phyloP scores from a whole-genome alignment of 2,888 invertebrate genomes.

The Hesperia comma region DNA sequence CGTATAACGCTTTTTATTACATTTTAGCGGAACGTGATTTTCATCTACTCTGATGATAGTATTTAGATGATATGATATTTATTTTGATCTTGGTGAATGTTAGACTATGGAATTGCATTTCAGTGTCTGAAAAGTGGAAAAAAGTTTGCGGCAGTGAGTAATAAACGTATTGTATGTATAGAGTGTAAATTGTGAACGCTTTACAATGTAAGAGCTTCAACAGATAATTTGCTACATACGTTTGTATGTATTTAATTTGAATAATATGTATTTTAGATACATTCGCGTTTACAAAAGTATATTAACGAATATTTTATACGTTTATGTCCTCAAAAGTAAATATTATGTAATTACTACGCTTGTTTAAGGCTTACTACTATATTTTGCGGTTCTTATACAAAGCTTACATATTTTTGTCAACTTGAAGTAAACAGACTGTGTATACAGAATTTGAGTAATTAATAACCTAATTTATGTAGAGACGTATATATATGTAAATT shows the following conservation, averaged over 20 bases:
- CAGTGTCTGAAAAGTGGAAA: slow-evolving; percentile 82
- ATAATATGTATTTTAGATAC: slow-evolving; percentile 20
- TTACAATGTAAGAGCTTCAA: slow-evolving; percentile 45
- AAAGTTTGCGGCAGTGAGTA: slow-evolving; percentile 83
- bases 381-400: slow-evolving; percentile 24
- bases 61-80: slow-evolving; percentile 49
- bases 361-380: slow-evolving; percentile 30
- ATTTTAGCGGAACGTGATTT: slow-evolving; percentile 29
- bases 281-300: neutral
- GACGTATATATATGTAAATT: slow-evolving; percentile 12
- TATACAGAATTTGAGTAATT: neutral
- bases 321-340: slow-evolving; percentile 12
- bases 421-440: neutral
- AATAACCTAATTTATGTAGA: slow-evolving; percentile 1
- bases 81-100: slow-evolving; percentile 67
- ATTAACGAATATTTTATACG: slow-evolving; percentile 4
- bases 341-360: slow-evolving; percentile 15
- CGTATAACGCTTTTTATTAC: slow-evolving; percentile 39
- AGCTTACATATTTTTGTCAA: slow-evolving; percentile 18
- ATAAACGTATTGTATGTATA: slow-evolving; percentile 56
- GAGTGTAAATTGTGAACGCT: slow-evolving; percentile 62
- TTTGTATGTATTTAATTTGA: slow-evolving; percentile 20
- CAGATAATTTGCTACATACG: slow-evolving; percentile 39
- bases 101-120: slow-evolving; percentile 79
- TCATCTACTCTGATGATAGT: slow-evolving; percentile 34